phyloP scores from a whole-genome alignment of 2,113 vertebrate species.

The Rhinopomastus cyanomelas region DNA sequence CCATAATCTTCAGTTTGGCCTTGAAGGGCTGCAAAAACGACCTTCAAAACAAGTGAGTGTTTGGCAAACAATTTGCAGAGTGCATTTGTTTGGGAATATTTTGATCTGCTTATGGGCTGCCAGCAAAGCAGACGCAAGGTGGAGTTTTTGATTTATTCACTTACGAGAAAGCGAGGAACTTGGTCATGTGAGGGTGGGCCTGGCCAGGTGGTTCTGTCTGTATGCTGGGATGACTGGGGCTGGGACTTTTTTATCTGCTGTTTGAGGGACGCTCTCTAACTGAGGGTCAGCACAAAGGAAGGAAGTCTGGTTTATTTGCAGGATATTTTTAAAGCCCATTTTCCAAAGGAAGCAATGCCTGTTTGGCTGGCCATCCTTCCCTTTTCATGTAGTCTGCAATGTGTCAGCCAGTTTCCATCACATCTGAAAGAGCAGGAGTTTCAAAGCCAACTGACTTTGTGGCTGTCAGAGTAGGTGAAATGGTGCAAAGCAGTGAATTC shows the following conservation, averaged over 20 bases:
- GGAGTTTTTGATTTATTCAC: slow-evolving; percentile 24
- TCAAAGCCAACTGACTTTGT: background rate
- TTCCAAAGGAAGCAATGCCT: background rate
- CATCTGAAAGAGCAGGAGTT: background rate
- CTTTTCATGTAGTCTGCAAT: background rate
- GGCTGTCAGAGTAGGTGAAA: background rate
- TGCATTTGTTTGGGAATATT: slow-evolving; percentile 32
- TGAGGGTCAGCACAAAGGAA: background rate
- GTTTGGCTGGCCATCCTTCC: background rate
- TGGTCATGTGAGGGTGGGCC: background rate
- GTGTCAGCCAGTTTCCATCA: background rate
- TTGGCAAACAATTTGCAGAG: slow-evolving; percentile 20
- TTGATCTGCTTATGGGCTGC: background rate
- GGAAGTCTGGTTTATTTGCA: background rate
- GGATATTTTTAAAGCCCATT: background rate
- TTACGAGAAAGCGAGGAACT: background rate
- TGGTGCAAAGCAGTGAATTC: background rate
- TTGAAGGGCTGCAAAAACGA: background rate
- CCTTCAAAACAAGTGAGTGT: slow-evolving; percentile 19
- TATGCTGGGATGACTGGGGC: background rate
- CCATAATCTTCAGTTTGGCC: background rate
- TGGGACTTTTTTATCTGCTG: background rate
- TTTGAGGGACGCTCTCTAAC: background rate
- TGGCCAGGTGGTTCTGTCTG: background rate
- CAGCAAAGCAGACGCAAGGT: slow-evolving; percentile 35